These are phyloP conservation scores for Clarias laeviceps DNA, from an alignment of 2,797 vertebrate genomes.

Conservation along the genomic window DNA sequence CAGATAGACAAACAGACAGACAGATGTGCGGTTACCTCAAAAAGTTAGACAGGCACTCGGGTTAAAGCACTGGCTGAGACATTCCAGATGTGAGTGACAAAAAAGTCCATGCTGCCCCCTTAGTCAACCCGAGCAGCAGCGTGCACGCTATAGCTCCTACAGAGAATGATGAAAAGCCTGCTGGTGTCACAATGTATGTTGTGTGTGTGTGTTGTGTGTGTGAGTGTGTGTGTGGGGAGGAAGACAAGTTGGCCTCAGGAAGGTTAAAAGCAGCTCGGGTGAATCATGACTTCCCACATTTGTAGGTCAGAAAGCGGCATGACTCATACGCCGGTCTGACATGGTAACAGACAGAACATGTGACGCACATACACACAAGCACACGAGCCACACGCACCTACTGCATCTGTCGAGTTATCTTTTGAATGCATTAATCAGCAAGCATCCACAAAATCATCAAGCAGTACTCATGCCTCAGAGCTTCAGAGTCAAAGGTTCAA, in stretches of 20 bases:
- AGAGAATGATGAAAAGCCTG: conserved; percentile 50
- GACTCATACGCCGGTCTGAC: conserved; percentile 80
- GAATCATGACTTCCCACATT: conserved; percentile 85
- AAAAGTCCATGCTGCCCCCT: conserved; percentile 43
- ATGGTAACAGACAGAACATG: conserved; percentile 75
- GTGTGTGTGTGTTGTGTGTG: conserved; percentile 36
- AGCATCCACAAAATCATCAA: not conserved
- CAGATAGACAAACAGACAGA: not conserved
- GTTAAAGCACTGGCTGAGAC: conserved; percentile 33
- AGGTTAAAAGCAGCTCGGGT: conserved; percentile 78
- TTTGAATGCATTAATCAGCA: not conserved
- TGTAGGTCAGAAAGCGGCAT: conserved; percentile 75
- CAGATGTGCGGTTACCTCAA: conserved; percentile 68
- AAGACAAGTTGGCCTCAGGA: conserved; percentile 63
- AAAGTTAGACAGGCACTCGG: conserved; percentile 47
- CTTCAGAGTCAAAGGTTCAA: not conserved
- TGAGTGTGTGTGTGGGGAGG: conserved; percentile 59
- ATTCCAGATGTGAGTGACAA: conserved; percentile 47
- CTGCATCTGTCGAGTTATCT: conserved; percentile 5
- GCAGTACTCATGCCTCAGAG: not conserved
- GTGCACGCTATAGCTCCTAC: conserved; percentile 39
- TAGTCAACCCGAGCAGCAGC: conserved; percentile 31
- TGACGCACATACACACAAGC: conserved; percentile 70
- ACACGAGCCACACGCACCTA: not conserved
- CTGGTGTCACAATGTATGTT: conserved; percentile 38